Conservation (phyloP, 2,888 invertebrate genomes). For the Crepidodera aurea region DNA sequence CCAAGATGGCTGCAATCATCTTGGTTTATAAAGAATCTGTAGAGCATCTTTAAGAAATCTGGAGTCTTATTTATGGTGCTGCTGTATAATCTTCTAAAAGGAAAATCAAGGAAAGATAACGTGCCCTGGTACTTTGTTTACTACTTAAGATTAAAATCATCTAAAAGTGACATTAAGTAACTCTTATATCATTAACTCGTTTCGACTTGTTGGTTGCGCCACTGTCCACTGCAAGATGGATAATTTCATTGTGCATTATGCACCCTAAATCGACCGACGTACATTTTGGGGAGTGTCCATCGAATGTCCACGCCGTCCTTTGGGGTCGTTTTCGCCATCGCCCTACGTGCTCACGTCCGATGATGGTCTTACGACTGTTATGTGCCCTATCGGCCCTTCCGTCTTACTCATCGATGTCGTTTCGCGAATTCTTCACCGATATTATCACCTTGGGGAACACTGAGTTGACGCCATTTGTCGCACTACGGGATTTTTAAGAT, state of each 20-base stretch:
- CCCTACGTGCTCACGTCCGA: constrained; percentile 35
- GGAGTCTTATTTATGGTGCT: no score
- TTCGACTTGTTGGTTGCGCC: not conserved
- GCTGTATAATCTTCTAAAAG: no score
- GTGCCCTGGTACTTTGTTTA: not conserved
- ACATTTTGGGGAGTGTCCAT: constrained; percentile 50
- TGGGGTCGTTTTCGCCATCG: constrained; percentile 43
- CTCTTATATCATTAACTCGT: no score
- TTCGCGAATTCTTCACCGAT: constrained; percentile 34
- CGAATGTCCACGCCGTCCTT: constrained; percentile 53
- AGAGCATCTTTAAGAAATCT: no score
- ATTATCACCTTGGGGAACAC: constrained; percentile 24
- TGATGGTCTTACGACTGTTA: constrained; percentile 28
- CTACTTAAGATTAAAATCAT: no score
- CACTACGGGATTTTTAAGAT: constrained; percentile 6
- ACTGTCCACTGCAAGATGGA: constrained; percentile 22
- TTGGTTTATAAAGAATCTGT: no score
- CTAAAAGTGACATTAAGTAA: no score
- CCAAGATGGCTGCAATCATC: no score
- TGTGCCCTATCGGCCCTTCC: constrained; percentile 32
- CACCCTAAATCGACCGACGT: constrained; percentile 44
- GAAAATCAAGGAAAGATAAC: no score
- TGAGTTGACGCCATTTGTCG: constrained; percentile 19
- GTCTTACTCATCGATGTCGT: constrained; percentile 37
- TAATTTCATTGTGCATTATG: constrained; percentile 47